Evolutionary conservation across 2,888 invertebrate genomes (phyloP).

Genomic region (Hydriomena furcata): DNA sequence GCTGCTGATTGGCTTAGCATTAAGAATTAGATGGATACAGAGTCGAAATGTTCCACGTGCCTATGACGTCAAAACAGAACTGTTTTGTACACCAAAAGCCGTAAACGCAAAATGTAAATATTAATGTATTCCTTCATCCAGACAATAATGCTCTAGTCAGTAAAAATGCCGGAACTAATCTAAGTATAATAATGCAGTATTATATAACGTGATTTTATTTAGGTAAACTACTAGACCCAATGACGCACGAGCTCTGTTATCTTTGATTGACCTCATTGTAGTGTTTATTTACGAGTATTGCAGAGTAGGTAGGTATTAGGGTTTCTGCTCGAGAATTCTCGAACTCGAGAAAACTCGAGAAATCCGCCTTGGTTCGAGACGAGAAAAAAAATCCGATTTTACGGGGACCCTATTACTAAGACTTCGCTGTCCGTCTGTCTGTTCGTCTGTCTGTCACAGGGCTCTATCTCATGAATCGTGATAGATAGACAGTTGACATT

Average conservation of each 20-base stretch:
- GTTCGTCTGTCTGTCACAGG: too few species aligned
- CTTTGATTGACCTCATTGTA: slow-evolving; percentile 67
- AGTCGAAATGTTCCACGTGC: slow-evolving; percentile 43
- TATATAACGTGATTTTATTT: slow-evolving; percentile 21
- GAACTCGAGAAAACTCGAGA: too few species aligned
- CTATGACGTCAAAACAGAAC: slow-evolving; percentile 63
- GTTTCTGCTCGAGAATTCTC: too few species aligned
- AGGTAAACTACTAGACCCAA: slow-evolving; percentile 20
- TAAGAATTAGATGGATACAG: slow-evolving; percentile 39
- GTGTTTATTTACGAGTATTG: slow-evolving; percentile 45
- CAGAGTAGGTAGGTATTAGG: too few species aligned
- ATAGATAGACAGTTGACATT: too few species aligned
- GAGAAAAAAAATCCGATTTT: too few species aligned
- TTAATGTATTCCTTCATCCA: slow-evolving; percentile 52
- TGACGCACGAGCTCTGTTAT: slow-evolving; percentile 70
- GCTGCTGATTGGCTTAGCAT: too few species aligned
- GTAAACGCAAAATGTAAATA: slow-evolving; percentile 62
- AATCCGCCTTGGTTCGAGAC: too few species aligned
- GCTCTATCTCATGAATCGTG: too few species aligned
- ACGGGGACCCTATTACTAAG: too few species aligned
- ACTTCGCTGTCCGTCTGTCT: too few species aligned
- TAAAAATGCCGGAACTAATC: slow-evolving; percentile 12
- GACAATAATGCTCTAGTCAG: slow-evolving; percentile 30
- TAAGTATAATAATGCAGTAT: slow-evolving; percentile 13
- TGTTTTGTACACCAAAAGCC: slow-evolving; percentile 59